Conservation (phyloP, 2,888 invertebrate species). For the Agonum fuliginosum region DNA sequence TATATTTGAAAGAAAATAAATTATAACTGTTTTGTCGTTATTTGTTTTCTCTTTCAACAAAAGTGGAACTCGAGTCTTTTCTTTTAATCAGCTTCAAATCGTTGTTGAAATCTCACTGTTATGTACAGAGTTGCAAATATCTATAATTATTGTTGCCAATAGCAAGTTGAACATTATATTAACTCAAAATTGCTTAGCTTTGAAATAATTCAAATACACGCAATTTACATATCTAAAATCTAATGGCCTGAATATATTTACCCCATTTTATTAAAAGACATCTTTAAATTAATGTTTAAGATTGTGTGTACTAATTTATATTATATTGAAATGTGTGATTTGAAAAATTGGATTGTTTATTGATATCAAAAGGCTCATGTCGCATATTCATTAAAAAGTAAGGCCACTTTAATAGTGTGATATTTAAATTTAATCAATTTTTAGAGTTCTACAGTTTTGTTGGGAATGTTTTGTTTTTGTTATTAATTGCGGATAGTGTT, state of each 20-base stretch:
- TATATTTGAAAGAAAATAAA: slow-evolving; percentile 55
- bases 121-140: slow-evolving; percentile 57
- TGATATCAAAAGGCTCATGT: not conserved
- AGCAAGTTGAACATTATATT: slow-evolving; percentile 11
- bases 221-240: slow-evolving; percentile 37
- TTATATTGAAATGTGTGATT: slow-evolving; percentile 22
- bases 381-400: not conserved
- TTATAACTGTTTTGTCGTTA: slow-evolving; percentile 51
- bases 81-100: slow-evolving; percentile 22
- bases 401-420: slow-evolving; percentile 50
- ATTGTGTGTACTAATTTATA: too few relatives aligned
- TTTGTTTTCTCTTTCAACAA: slow-evolving; percentile 48
- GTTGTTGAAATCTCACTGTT: slow-evolving; percentile 51
- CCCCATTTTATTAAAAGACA: not conserved
- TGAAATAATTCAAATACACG: slow-evolving; percentile 22
- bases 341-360: slow-evolving; percentile 27
- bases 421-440: slow-evolving; percentile 37
- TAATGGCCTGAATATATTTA: slow-evolving; percentile 37
- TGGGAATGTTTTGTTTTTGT: slow-evolving; percentile 51
- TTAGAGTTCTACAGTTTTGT: slow-evolving; percentile 54
- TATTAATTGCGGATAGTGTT: slow-evolving; percentile 36
- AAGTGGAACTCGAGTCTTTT: slow-evolving; percentile 45
- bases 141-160: slow-evolving; percentile 32
- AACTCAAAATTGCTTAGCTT: slow-evolving; percentile 41
- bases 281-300: not conserved